A percentile compares a stretch with the other conserved stretches of the same genome.
Conservation (phyloP, 2,888 invertebrate species). For the Hemistola chrysoprasaria region DNA sequence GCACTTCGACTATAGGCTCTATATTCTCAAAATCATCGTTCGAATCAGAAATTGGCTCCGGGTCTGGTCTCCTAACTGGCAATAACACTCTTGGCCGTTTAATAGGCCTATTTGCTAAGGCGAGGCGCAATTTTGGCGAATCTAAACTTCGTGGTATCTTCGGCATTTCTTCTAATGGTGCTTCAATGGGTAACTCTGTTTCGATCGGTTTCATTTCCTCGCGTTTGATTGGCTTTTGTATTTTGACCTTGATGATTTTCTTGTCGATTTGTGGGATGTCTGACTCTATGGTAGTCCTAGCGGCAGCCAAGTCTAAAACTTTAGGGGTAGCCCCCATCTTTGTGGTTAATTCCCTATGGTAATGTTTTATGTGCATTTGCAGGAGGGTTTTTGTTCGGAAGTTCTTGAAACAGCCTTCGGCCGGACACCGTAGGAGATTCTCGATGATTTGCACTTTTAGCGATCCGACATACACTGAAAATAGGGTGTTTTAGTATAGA, state of each 20-base stretch:
- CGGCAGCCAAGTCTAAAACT: slow-evolving; percentile 92
- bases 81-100: slow-evolving; percentile 65
- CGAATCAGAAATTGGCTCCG: slow-evolving; percentile 32
- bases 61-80: slow-evolving; percentile 56
- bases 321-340: slow-evolving; percentile 91
- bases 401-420: slow-evolving; percentile 92
- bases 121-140: slow-evolving; percentile 66
- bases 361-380: slow-evolving; percentile 97
- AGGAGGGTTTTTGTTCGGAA: slow-evolving; percentile 95
- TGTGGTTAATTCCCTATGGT: slow-evolving; percentile 91
- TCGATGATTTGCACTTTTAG: slow-evolving; percentile 86
- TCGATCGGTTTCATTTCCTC: slow-evolving; percentile 42
- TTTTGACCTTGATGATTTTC: slow-evolving; percentile 59
- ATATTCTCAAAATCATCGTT: slow-evolving; percentile 34
- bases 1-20: slow-evolving; percentile 29
- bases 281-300: slow-evolving; percentile 64
- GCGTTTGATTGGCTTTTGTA: slow-evolving; percentile 55
- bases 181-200: slow-evolving; percentile 33
- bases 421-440: slow-evolving; percentile 87
- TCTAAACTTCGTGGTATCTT: slow-evolving; percentile 44
- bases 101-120: slow-evolving; percentile 54
- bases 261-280: slow-evolving; percentile 37
- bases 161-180: slow-evolving; percentile 32
- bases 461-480: slow-evolving; percentile 81
- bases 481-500: neutral